A percentile compares a stretch with the other conserved stretches of the same genome.
phyloP scores from a whole-genome alignment of 2,888 invertebrate species.

The Thecophora atra region DNA sequence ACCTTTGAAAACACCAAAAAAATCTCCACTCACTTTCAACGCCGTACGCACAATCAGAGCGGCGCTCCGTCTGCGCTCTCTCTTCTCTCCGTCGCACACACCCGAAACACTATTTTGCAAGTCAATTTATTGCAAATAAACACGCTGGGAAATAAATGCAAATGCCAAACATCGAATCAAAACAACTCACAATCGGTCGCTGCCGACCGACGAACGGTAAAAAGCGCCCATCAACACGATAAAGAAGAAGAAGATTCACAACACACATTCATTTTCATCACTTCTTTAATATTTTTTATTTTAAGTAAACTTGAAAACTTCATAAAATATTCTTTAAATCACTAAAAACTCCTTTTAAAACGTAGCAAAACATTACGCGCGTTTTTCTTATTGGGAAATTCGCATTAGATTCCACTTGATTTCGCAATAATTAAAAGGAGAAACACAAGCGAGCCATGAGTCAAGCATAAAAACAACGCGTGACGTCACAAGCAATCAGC shows the following conservation, averaged over 20 bases:
- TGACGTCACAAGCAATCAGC: slow-evolving; percentile 8
- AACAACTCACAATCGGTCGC: slow-evolving; percentile 3
- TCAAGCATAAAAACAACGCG: background rate
- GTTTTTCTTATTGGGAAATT: background rate
- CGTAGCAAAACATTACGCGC: background rate
- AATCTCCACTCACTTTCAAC: too few relatives aligned
- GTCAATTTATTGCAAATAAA: background rate
- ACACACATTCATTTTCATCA: too few relatives aligned
- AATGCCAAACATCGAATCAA: slow-evolving; percentile 7
- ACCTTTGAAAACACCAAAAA: too few relatives aligned
- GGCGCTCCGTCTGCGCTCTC: too few relatives aligned
- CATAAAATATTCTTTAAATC: too few relatives aligned
- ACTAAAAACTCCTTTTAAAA: background rate
- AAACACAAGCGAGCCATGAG: too few relatives aligned
- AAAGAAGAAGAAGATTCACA: too few relatives aligned
- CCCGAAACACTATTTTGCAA: slow-evolving; percentile 8
- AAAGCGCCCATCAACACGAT: background rate
- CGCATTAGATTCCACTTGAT: slow-evolving; percentile 7
- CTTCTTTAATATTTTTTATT: too few relatives aligned
- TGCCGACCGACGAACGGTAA: background rate
- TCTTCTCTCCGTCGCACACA: too few relatives aligned
- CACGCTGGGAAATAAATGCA: background rate
- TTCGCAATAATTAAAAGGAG: slow-evolving; percentile 3
- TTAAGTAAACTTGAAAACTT: too few relatives aligned
- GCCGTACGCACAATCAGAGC: too few relatives aligned